Percentiles rank a stretch among this genome's conserved stretches.
Evolutionary conservation across 1,140 invertebrate species (phyloP).

Genomic region (Polypedilum pembai): DNA sequence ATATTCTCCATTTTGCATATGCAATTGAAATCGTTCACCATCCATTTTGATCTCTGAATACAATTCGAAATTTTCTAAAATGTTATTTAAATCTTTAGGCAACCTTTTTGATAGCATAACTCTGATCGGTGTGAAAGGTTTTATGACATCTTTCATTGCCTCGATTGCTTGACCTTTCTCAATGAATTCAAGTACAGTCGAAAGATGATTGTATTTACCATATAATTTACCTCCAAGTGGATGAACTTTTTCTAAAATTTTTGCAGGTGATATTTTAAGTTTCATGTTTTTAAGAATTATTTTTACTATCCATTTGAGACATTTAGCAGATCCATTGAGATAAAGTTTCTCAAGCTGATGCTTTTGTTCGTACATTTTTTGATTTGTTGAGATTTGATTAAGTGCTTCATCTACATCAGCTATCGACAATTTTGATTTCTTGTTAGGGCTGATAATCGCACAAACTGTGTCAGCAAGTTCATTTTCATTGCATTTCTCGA

Average conservation of each 20-base stretch:
- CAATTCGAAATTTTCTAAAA: constrained; percentile 46
- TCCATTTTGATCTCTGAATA: constrained; percentile 87
- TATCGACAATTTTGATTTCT: constrained; percentile 47
- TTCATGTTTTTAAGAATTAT: constrained; percentile 79
- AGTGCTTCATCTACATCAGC: constrained; percentile 60
- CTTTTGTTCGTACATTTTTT: constrained; percentile 47
- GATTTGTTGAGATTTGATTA: constrained; percentile 56
- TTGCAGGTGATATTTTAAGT: constrained; percentile 61
- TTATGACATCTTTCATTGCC: constrained; percentile 55
- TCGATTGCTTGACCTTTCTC: constrained; percentile 29
- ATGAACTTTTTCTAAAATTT: constrained; percentile 64
- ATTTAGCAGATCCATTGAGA: constrained; percentile 54
- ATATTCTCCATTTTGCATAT: constrained; percentile 67
- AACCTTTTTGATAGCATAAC: constrained; percentile 84
- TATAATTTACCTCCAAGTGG: constrained; percentile 71
- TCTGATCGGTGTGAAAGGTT: constrained; percentile 69
- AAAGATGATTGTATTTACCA: constrained; percentile 61
- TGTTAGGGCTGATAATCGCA: constrained; percentile 52
- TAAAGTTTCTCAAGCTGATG: constrained; percentile 49
- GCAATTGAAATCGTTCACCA: constrained; percentile 87
- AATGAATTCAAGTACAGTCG: constrained; percentile 49
- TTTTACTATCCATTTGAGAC: constrained; percentile 83
- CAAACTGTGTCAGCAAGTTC: constrained; percentile 71
- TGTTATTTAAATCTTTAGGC: constrained; percentile 45
- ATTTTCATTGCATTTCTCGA: constrained; percentile 54